Conservation (phyloP, 2,888 invertebrate species). For the Pemphredon lugubris region DNA sequence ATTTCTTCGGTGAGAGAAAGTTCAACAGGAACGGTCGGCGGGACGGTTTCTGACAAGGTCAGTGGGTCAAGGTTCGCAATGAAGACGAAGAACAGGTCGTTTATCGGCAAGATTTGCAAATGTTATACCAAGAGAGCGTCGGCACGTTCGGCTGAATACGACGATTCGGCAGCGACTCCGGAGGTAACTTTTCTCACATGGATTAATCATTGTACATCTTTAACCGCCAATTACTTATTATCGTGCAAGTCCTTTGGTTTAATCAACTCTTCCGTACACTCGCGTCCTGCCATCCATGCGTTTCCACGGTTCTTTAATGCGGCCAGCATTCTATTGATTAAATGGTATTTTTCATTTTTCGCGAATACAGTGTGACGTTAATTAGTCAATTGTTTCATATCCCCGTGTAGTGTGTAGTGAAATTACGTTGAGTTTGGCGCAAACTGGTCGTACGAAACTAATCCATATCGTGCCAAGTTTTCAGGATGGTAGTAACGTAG, state of each 20-base stretch:
- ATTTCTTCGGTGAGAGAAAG: neutral
- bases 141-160: constrained; percentile 42
- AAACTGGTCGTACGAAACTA: neutral
- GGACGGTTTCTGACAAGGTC: constrained; percentile 12
- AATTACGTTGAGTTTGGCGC: neutral
- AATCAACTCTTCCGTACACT: no score
- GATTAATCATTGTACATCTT: neutral
- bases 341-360: no score
- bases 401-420: no score
- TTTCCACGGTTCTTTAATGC: no score
- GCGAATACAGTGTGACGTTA: no score
- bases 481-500: neutral
- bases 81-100: constrained; percentile 72
- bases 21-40: constrained; percentile 10
- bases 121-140: constrained; percentile 65
- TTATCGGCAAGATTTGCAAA: constrained; percentile 73
- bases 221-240: no score
- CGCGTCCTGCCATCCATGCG: no score
- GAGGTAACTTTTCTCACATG: constrained; percentile 55
- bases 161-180: constrained; percentile 30
- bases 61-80: constrained; percentile 58
- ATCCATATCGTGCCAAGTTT: neutral
- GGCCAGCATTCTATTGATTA: no score
- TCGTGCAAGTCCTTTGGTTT: no score
- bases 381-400: no score